Percentiles rank a stretch among this genome's conserved stretches.
Evolutionary conservation across 2,113 vertebrate species (phyloP).

Genomic region (Peromyscus leucopus): DNA sequence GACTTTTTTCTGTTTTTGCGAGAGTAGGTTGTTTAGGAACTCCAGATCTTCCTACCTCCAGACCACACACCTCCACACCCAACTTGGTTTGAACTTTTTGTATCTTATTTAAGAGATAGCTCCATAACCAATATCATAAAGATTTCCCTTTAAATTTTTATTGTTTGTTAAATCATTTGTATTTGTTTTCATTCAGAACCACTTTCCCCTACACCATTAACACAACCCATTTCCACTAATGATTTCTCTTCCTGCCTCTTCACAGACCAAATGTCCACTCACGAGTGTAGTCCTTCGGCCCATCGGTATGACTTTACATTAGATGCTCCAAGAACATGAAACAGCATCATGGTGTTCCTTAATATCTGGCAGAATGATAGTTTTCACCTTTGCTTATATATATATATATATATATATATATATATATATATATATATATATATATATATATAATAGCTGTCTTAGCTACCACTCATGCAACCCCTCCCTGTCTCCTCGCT

Average conservation of each 20-base stretch:
- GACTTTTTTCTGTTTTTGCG: not conserved
- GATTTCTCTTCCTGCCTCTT: not conserved
- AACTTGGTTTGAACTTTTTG: not conserved
- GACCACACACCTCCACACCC: too few species aligned
- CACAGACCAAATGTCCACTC: not conserved
- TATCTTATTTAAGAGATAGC: conserved; percentile 27
- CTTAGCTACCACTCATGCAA: not conserved
- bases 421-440: not conserved
- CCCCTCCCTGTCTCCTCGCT: not conserved
- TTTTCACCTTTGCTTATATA: not conserved
- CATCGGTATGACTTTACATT: not conserved
- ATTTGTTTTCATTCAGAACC: not conserved
- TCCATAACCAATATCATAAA: not conserved
- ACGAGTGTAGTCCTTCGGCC: not conserved
- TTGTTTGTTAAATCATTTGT: conserved; percentile 30
- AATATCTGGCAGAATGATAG: not conserved
- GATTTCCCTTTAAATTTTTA: not conserved
- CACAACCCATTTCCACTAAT: not conserved
- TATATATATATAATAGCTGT: not conserved
- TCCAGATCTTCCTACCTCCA: not conserved
- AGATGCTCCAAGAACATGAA: not conserved
- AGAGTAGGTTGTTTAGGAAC: not conserved
- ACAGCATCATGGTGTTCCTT: not conserved
- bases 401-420: not conserved
- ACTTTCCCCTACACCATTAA: not conserved